A percentile compares a stretch with the other conserved stretches of the same genome.
Conservation (phyloP, 1,140 invertebrate species). For the Drosophila pruinosa region DNA sequence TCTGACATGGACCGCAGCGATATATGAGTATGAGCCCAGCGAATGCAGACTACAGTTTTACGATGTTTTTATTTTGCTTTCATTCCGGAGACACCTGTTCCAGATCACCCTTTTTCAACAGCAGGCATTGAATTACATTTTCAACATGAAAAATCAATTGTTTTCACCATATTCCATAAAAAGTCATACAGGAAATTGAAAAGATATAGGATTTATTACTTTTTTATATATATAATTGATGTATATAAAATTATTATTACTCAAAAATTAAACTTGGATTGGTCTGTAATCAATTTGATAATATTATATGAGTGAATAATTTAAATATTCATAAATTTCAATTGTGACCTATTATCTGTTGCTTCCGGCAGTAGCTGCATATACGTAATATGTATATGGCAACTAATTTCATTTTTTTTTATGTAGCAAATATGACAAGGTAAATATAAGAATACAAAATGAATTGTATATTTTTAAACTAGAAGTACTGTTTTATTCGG, state of each 20-base stretch:
- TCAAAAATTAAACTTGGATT: neutral
- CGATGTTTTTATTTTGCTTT: conserved; percentile 1
- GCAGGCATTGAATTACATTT: neutral
- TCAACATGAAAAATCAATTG: neutral
- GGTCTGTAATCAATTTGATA: neutral
- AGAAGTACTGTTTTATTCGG: neutral
- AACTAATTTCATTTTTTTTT: neutral
- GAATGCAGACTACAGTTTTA: neutral
- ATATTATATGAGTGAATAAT: neutral
- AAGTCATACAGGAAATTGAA: neutral
- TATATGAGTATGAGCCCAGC: neutral
- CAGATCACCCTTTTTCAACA: neutral
- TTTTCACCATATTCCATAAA: too few species aligned
- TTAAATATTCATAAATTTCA: neutral
- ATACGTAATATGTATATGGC: neutral
- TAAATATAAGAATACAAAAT: too few species aligned
- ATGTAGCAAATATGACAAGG: too few species aligned
- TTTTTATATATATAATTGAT: neutral
- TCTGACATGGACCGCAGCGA: neutral
- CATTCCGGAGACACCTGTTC: neutral
- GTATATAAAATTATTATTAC: neutral
- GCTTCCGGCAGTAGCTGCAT: neutral
- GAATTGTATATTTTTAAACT: neutral
- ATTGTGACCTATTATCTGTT: neutral
- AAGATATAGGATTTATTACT: too few species aligned